phyloP scores from a whole-genome alignment of 2,888 invertebrate species.

The Temnothorax ravouxi region DNA sequence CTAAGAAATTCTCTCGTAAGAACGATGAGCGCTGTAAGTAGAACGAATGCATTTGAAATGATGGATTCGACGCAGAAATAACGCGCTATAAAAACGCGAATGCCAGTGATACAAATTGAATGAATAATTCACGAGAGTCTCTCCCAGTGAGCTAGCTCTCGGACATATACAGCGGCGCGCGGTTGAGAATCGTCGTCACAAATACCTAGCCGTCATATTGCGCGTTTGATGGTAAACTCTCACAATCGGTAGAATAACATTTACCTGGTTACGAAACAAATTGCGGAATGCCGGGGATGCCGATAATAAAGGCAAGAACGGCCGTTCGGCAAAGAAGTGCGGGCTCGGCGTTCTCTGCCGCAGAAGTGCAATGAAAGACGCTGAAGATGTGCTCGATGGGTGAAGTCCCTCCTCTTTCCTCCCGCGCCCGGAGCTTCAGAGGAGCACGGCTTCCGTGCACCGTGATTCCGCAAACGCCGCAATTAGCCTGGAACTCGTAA shows the following conservation, averaged over 20 bases:
- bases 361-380: conserved; percentile 30
- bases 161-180: not conserved
- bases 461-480: conserved; percentile 53
- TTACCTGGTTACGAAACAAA: conserved; percentile 64
- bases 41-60: conserved; percentile 28
- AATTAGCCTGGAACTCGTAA: conserved; percentile 64
- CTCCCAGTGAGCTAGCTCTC: not conserved
- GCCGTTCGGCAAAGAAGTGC: conserved; percentile 27
- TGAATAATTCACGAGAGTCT: conserved; percentile 53
- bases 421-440: conserved; percentile 2
- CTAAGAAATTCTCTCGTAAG: not conserved
- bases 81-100: conserved; percentile 31
- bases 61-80: conserved; percentile 26
- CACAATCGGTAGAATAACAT: conserved; percentile 47
- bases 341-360: conserved; percentile 12
- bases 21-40: not conserved
- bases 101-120: conserved; percentile 47
- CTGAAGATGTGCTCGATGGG: conserved; percentile 34
- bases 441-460: conserved; percentile 44
- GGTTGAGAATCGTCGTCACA: conserved; percentile 39
- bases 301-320: conserved; percentile 53
- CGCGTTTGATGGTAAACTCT: conserved; percentile 50
- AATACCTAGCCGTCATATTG: conserved; percentile 53
- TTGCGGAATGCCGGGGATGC: conserved; percentile 59
- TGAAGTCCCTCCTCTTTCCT: not conserved